Conservation (phyloP, 2,113 vertebrate genomes). For the Nanger granti region DNA sequence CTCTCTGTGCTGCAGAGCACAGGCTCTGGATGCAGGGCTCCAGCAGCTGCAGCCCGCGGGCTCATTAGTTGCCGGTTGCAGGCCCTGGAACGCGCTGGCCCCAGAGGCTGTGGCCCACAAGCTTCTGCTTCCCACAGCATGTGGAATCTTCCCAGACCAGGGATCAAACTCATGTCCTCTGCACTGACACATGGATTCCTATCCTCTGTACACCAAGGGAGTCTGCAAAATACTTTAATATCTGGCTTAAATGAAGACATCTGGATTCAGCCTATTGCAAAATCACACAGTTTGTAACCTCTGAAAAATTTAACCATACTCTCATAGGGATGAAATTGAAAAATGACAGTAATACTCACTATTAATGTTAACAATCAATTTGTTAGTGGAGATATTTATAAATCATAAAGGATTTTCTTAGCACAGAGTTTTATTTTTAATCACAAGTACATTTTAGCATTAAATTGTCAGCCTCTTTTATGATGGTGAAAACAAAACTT, state of each 20-base stretch:
- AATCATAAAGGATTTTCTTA: neutral
- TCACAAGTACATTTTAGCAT: neutral
- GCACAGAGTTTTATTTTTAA: neutral
- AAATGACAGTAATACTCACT: neutral
- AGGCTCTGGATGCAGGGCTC: neutral
- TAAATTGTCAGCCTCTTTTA: neutral
- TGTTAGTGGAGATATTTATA: neutral
- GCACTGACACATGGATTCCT: neutral
- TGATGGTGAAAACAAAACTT: neutral
- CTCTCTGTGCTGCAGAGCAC: neutral
- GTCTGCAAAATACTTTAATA: neutral
- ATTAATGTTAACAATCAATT: neutral
- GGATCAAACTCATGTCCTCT: neutral
- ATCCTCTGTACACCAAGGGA: neutral
- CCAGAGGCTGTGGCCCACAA: neutral
- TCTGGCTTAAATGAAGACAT: neutral
- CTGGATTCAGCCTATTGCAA: neutral
- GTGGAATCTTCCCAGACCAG: neutral
- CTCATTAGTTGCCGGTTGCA: accelerated
- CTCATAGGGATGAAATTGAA: neutral
- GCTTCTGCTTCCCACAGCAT: neutral
- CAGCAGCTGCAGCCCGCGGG: accelerated
- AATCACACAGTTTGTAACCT: neutral
- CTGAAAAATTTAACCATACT: neutral
- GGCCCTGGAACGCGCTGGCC: neutral